Percentiles rank a stretch among this genome's conserved stretches.
Evolutionary conservation across 2,888 invertebrate genomes (phyloP).

Genomic region (Cecidostiba fungosa): DNA sequence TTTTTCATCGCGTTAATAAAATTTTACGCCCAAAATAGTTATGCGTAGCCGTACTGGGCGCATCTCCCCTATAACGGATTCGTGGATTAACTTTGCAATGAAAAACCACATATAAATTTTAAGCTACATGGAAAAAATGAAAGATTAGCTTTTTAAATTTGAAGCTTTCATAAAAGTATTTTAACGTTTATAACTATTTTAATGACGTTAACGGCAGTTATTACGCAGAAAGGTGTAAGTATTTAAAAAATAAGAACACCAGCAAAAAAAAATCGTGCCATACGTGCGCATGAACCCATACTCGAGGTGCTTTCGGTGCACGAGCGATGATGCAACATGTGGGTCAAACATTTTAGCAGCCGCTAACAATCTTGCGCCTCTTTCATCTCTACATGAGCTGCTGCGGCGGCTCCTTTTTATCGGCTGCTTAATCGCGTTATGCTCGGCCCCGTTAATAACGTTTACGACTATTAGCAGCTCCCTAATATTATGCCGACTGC

Average conservation of each 20-base stretch:
- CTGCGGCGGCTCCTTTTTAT: constrained; percentile 51
- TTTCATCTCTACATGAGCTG: constrained; percentile 14
- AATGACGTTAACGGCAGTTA: no score
- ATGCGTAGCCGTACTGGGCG: no score
- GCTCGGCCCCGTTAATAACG: constrained; percentile 46
- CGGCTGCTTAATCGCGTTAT: constrained; percentile 55
- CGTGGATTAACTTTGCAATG: no score
- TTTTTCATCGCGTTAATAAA: no score
- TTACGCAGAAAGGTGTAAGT: neutral
- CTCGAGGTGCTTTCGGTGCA: neutral
- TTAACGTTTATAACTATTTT: no score
- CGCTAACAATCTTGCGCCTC: constrained; percentile 58
- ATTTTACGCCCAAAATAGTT: no score
- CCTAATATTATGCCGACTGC: neutral
- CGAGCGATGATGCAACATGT: constrained; percentile 59
- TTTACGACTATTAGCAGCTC: constrained; percentile 46
- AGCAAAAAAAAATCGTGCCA: neutral
- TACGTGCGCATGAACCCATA: neutral
- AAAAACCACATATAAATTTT: no score
- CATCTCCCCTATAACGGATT: no score
- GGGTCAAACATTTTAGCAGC: constrained; percentile 62
- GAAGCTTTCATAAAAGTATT: no score
- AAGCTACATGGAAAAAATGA: no score
- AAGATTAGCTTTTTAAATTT: no score
- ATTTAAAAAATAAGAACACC: constrained; percentile 1